phyloP scores from a whole-genome alignment of 2,113 vertebrate genomes.

The Chinchilla lanigera region DNA sequence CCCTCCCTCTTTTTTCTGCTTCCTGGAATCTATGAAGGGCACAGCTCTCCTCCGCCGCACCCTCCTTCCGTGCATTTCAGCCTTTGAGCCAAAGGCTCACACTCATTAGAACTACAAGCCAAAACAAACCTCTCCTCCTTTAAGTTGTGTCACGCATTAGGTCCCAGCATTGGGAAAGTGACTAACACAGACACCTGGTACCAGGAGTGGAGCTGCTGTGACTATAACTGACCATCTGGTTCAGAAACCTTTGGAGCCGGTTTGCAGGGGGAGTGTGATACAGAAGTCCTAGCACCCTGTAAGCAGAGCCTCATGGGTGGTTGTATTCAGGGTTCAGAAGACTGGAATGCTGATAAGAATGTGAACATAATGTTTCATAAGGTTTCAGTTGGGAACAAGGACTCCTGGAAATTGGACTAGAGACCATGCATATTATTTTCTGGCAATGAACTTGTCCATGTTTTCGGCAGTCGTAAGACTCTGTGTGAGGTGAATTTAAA shows the following conservation, averaged over 20 bases:
- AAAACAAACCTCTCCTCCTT: background rate
- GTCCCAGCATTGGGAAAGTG: background rate
- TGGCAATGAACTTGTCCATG: background rate
- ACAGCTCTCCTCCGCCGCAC: background rate
- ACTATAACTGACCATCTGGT: background rate
- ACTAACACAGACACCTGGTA: background rate
- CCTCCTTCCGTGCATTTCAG: background rate
- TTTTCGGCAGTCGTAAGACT: background rate
- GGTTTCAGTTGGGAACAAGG: background rate
- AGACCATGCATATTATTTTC: background rate
- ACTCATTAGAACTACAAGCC: background rate
- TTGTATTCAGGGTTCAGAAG: background rate
- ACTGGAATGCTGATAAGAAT: background rate
- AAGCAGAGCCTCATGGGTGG: background rate
- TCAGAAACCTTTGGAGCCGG: background rate
- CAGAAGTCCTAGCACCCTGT: too few relatives aligned
- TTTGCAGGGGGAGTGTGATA: background rate
- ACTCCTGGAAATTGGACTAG: background rate
- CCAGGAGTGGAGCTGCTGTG: background rate
- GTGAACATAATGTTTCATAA: background rate
- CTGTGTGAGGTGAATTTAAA: background rate
- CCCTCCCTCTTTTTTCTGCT: background rate
- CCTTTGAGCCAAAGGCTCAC: background rate
- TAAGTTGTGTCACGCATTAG: background rate
- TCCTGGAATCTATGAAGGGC: background rate